Evolutionary conservation across 2,888 invertebrate species (phyloP), one percentile per base, ranked within the genome.

Genomic region (Meteorus cinctellus): DNA sequence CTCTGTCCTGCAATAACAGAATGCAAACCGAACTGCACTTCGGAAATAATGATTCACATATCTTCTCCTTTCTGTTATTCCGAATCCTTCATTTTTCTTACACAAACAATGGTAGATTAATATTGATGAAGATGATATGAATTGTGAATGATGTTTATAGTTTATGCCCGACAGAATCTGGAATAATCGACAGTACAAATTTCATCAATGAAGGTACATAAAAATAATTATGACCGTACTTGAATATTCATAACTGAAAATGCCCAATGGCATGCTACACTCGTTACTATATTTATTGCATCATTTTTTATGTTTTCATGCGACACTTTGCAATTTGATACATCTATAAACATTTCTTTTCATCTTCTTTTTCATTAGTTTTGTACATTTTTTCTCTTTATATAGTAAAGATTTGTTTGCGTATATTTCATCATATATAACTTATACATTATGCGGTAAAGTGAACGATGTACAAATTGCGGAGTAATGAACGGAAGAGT

Each of bases 1-100:
- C 62, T 63, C 41, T 31, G 36, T 48, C 1, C 27, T 27, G 45
- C 36, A 48, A 29, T 16, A 27, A 29, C 16, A 24, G 5, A 68
- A n/a, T 62, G n/a, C 10, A n/a, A 19, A 24, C 19, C 1, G 27
- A 27, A 63, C 41, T 55, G 34, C 36, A 55, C 29, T 73, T 59
- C 27, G 48, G 19, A 60, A 65, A 55, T 19, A 45, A 48, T 67
- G 41, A 36, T 67, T 34, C 65, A 34, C 36, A 19, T 65, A 65
- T 65, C 10, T 16, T 16, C n/a, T 55, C 8, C 1, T n/a, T 55
- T 55, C 19, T 55, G 5, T 55, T 55, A 6, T 31, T 62, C 8
- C 16, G 10, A 31, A 14, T 62, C 14, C 31, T 62, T 12, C 16
- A 19, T 55, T 10, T 31, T 62, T 31, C 29, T 62, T 8, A 34